Percentiles rank a stretch among this genome's conserved stretches.
These are phyloP conservation scores for Gymnopithys bicolor DNA, from an alignment of 2,797 vertebrate genomes.

Conservation along the genomic window DNA sequence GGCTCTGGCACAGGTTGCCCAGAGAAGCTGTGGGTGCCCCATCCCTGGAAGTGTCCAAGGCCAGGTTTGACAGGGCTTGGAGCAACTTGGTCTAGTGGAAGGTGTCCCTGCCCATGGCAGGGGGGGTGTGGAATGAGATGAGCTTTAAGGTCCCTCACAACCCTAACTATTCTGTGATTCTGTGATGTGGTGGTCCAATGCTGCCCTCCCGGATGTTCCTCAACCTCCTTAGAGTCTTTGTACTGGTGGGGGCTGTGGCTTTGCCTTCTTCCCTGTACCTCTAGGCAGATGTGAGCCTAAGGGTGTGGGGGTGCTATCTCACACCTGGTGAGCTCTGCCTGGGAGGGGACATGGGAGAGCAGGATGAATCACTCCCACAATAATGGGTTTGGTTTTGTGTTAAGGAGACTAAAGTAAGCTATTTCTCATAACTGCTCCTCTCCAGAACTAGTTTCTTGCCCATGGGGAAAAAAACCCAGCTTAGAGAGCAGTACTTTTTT, in stretches of 20 bases:
- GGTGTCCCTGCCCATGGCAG: not conserved
- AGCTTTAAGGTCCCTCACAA: not conserved
- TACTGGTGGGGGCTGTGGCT: not conserved
- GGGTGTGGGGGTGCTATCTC: not conserved
- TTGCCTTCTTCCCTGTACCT: fast-evolving
- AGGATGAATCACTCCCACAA: not conserved
- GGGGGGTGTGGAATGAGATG: fast-evolving
- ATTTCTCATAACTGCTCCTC: not conserved
- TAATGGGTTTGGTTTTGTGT: not conserved
- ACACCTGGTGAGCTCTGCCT: not conserved
- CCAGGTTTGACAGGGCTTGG: fast-evolving
- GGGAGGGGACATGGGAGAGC: not conserved
- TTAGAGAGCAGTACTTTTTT: not conserved
- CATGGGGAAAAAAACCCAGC: not conserved
- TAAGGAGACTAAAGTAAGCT: not conserved
- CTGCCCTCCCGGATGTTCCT: not conserved
- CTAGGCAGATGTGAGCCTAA: fast-evolving
- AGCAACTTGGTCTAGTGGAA: fast-evolving
- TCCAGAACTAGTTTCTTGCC: not conserved
- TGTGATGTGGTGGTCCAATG: not conserved
- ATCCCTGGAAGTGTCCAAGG: not conserved
- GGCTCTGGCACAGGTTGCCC: not conserved
- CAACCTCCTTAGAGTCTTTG: not conserved
- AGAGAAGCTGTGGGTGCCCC: not conserved
- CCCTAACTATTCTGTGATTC: not conserved